phyloP scores from a whole-genome alignment of 2,797 vertebrate genomes.

The Hypotaenidia philippensis region DNA sequence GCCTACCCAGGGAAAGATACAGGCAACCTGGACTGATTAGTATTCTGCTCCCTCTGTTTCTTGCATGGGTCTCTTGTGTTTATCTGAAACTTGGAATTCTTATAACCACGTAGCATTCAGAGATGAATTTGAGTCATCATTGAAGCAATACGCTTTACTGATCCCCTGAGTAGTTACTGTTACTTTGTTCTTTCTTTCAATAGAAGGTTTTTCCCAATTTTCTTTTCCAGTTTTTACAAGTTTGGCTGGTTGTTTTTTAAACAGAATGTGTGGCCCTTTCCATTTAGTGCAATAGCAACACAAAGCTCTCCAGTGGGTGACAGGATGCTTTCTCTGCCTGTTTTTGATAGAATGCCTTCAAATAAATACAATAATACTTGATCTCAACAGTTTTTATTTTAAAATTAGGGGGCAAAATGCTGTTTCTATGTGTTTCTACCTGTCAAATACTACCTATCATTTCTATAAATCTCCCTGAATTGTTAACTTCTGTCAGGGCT shows the following conservation, averaged over 20 bases:
- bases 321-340: not conserved
- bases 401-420: fast-evolving
- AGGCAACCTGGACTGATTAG: not conserved
- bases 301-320: not conserved
- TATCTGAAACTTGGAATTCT: not conserved
- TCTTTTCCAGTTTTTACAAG: not conserved
- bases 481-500: not conserved
- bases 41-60: not conserved
- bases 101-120: not conserved
- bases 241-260: not conserved
- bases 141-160: not conserved
- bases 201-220: not conserved
- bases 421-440: not conserved
- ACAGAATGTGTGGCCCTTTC: not conserved
- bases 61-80: not conserved
- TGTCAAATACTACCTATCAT: not conserved
- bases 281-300: not conserved
- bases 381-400: not conserved
- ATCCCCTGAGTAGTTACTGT: not conserved
- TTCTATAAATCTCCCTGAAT: not conserved
- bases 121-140: not conserved
- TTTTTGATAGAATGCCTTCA: not conserved
- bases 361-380: not conserved
- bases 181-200: not conserved
- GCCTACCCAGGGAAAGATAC: not conserved